These are phyloP conservation scores for Dreissena polymorpha DNA, from an alignment of 1,140 invertebrate species.

Conservation along the genomic window DNA sequence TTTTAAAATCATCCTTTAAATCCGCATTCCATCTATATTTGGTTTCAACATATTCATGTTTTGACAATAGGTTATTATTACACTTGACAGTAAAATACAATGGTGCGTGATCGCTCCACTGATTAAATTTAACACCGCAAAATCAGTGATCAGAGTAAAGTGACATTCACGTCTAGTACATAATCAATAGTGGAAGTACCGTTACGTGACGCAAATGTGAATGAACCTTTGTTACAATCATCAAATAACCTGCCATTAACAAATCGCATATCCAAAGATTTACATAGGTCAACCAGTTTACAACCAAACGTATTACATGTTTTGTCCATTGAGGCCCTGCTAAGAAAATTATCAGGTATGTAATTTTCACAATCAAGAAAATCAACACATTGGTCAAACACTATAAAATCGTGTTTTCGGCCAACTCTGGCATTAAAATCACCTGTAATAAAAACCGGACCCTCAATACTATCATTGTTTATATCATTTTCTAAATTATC, in stretches of 20 bases:
- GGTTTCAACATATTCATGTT: neutral
- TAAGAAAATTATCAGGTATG: conserved; percentile 3
- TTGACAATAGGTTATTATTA: neutral
- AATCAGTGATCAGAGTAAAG: neutral
- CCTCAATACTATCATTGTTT: neutral
- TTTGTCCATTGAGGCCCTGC: neutral
- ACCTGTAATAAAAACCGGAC: conserved; percentile 11
- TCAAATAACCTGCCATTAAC: conserved; percentile 9
- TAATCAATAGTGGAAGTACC: conserved; percentile 1
- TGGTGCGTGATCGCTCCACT: too few species aligned
- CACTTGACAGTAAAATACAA: too few species aligned
- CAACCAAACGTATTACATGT: neutral
- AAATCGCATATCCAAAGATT: conserved; percentile 7
- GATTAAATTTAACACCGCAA: too few species aligned
- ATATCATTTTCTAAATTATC: conserved; percentile 4
- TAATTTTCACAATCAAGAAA: conserved; percentile 19
- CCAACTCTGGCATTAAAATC: conserved; percentile 20
- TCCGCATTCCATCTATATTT: neutral
- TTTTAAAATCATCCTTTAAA: too few species aligned
- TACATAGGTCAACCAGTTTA: conserved; percentile 18
- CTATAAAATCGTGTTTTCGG: neutral
- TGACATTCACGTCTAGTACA: neutral
- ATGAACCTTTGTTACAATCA: neutral
- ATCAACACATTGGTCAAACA: neutral
- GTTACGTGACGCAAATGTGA: too few species aligned